phyloP scores from a whole-genome alignment of 1,140 invertebrate species.

The Augochlora pura region DNA sequence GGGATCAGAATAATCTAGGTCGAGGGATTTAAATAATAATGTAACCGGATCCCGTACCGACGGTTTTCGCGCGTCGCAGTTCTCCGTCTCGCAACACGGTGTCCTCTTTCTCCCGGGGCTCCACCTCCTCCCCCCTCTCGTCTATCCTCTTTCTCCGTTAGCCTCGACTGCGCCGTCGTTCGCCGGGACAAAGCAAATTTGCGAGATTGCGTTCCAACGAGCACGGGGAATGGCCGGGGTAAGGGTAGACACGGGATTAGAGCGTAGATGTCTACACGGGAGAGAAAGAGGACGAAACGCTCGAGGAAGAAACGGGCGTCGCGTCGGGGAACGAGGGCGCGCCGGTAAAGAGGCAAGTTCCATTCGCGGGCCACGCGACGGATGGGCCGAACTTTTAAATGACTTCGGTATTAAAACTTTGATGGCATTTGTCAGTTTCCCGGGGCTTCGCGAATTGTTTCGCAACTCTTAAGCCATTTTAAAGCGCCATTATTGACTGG shows the following conservation, averaged over 20 bases:
- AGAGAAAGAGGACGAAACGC: not conserved
- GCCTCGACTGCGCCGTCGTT: not conserved
- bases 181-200: conserved; percentile 69
- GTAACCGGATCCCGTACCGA: conserved; percentile 49
- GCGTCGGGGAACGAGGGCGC: not conserved
- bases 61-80: conserved; percentile 57
- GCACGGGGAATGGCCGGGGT: conserved; percentile 45
- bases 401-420: conserved; percentile 75
- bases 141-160: not conserved
- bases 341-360: conserved; percentile 63
- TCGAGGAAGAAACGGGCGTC: conserved; percentile 9
- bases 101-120: not conserved
- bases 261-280: conserved; percentile 33
- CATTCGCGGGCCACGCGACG: conserved; percentile 62
- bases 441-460: conserved; percentile 68
- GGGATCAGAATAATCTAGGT: conserved; percentile 47
- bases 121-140: conserved; percentile 28
- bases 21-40: conserved; percentile 61
- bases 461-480: conserved; percentile 69
- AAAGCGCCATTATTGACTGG: conserved; percentile 66
- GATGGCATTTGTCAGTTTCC: conserved; percentile 75
- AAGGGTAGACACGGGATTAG: conserved; percentile 57
- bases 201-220: conserved; percentile 70
- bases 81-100: conserved; percentile 47
- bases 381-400: conserved; percentile 72